Conservation (phyloP, 2,113 vertebrate species). For the Pavo muticus region DNA sequence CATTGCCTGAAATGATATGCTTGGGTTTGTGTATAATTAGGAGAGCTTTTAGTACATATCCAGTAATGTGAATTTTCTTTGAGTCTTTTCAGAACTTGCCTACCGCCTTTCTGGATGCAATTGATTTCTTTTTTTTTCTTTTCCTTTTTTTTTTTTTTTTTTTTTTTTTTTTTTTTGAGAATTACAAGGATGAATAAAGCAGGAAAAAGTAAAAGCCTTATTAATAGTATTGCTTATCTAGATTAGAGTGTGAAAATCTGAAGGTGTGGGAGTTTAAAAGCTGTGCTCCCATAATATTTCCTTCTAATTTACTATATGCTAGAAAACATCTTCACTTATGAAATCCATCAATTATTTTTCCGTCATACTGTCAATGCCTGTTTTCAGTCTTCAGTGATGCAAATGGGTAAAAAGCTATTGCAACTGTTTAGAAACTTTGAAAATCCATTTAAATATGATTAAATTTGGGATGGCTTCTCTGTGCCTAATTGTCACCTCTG, state of each 20-base stretch:
- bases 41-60: not conserved
- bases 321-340: not conserved
- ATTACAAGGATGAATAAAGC: not conserved
- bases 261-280: not conserved
- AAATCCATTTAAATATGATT: not conserved
- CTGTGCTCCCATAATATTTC: not conserved
- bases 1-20: not conserved
- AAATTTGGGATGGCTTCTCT: not conserved
- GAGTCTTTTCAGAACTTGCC: not conserved
- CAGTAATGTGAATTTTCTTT: not conserved
- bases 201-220: not conserved
- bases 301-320: not conserved
- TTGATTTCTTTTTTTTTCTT: not conserved
- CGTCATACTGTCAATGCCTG: not conserved
- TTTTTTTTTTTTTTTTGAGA: not conserved
- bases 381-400: not conserved
- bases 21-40: not conserved
- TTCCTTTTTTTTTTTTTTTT: not conserved
- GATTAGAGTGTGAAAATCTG: not conserved
- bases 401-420: not conserved
- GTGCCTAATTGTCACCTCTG: not conserved
- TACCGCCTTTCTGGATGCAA: not conserved
- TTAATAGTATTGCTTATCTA: not conserved
- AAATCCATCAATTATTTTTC: not conserved
- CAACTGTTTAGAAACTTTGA: not conserved